Percentiles rank a stretch among this genome's conserved stretches.
Conservation (phyloP, 2,113 vertebrate species). For the Ondatra zibethicus region DNA sequence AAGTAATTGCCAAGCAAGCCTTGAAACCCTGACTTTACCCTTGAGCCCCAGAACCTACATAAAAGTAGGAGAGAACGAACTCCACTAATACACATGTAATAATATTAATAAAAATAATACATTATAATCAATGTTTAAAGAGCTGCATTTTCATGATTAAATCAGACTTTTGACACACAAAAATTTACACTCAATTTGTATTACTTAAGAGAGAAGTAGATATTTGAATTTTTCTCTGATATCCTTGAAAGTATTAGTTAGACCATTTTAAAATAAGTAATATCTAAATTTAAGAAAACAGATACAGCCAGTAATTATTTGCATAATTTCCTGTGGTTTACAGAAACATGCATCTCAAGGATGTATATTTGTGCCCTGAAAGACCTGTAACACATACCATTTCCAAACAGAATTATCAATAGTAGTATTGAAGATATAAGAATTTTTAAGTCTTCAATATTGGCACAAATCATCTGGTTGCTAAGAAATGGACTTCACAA, state of each 20-base stretch:
- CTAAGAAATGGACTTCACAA: not conserved
- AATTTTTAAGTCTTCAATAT: not conserved
- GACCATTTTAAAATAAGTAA: not conserved
- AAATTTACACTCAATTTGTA: not conserved
- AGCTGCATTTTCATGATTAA: not conserved
- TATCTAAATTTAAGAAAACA: not conserved
- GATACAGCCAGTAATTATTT: not conserved
- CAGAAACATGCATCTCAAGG: not conserved
- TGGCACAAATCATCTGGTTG: not conserved
- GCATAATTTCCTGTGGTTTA: not conserved
- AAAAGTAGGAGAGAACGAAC: not conserved
- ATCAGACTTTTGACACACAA: not conserved
- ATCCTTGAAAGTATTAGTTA: not conserved
- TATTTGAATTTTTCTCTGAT: not conserved
- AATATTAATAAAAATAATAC: not conserved
- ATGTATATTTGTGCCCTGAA: not conserved
- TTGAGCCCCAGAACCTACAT: not conserved
- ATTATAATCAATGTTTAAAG: not conserved
- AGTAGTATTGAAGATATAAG: not conserved
- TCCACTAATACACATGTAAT: not conserved
- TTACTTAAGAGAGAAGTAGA: not conserved
- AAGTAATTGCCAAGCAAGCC: not conserved
- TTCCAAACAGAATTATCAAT: conserved; percentile 3
- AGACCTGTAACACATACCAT: not conserved
- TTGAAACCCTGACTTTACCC: not conserved